phyloP scores from a whole-genome alignment of 2,113 vertebrate genomes.

The Hippopotamus amphibius region DNA sequence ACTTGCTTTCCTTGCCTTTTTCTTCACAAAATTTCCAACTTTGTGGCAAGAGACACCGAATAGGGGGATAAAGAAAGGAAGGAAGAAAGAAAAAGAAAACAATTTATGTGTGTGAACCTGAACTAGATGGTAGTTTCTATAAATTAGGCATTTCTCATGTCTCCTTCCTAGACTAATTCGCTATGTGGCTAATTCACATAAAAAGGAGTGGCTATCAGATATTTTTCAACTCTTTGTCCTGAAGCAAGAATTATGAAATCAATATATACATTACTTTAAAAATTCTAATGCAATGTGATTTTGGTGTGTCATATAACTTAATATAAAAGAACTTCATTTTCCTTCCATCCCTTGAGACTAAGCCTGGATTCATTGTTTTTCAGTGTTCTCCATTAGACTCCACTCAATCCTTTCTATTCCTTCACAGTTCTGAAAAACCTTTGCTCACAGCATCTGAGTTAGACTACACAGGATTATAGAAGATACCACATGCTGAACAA shows the following conservation, averaged over 20 bases:
- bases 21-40: not conserved
- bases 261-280: not conserved
- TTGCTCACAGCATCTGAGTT: not conserved
- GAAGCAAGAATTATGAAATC: conserved; percentile 8
- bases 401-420: not conserved
- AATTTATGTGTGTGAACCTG: not conserved
- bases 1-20: not conserved
- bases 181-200: not conserved
- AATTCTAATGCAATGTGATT: not conserved
- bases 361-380: not conserved
- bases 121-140: not conserved
- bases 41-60: not conserved
- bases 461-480: not conserved
- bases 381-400: not conserved
- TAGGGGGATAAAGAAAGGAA: not conserved
- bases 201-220: not conserved
- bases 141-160: not conserved
- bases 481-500: not conserved
- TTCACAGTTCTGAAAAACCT: not conserved
- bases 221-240: not conserved
- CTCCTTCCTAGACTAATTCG: not conserved
- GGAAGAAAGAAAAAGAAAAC: not conserved
- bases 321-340: conserved; percentile 23
- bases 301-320: not conserved
- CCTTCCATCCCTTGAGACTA: not conserved